Conservation (phyloP, 2,113 vertebrate genomes). For the Caracal caracal region DNA sequence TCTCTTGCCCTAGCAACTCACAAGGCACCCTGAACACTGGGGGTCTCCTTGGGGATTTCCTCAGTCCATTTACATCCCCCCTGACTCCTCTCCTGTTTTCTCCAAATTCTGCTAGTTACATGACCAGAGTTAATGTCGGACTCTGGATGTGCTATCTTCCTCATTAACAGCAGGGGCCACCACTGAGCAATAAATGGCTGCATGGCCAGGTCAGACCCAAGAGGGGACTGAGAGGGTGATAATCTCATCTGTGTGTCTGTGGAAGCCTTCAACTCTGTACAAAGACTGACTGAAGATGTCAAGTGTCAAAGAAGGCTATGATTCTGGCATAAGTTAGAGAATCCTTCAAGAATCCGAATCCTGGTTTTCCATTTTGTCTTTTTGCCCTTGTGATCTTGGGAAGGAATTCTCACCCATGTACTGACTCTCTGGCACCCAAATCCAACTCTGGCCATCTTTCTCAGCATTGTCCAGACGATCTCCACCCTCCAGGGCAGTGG, state of each 20-base stretch:
- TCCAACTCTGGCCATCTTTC: not conserved
- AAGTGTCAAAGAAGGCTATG: not conserved
- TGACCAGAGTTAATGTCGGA: not conserved
- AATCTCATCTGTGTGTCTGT: not conserved
- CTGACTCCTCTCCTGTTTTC: not conserved
- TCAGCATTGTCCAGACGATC: not conserved
- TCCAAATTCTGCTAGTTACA: not conserved
- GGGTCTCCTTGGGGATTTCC: not conserved
- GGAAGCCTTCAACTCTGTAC: not conserved
- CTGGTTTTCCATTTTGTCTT: not conserved
- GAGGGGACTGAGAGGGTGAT: not conserved
- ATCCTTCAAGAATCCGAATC: not conserved
- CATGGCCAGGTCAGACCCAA: not conserved
- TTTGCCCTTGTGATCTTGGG: not conserved
- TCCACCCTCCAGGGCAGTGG: not conserved
- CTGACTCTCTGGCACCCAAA: not conserved
- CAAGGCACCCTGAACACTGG: not conserved
- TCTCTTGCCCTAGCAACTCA: not conserved
- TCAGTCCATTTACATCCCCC: not conserved
- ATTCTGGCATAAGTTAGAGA: not conserved
- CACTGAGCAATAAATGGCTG: slow-evolving; percentile 64
- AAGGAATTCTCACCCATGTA: not conserved
- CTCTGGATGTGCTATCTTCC: not conserved
- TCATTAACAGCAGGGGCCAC: slow-evolving; percentile 62
- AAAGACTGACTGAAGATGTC: not conserved